A percentile compares a stretch with the other conserved stretches of the same genome.
Conservation (phyloP, 2,113 vertebrate genomes). For the Peromyscus leucopus region DNA sequence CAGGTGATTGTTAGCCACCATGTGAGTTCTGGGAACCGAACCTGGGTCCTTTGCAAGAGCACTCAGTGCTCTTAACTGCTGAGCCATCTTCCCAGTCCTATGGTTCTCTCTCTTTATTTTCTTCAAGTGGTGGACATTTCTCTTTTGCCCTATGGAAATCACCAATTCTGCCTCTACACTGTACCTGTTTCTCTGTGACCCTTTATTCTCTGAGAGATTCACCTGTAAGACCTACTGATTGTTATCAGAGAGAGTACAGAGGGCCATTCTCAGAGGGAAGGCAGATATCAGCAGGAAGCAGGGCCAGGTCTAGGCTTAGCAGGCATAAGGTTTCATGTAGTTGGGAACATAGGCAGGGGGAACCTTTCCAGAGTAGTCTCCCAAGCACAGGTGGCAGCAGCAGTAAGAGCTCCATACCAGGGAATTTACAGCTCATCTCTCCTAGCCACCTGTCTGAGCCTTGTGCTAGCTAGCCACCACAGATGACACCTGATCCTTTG, state of each 20-base stretch:
- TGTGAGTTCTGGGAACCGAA: not conserved
- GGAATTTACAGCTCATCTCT: not conserved
- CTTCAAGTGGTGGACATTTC: not conserved
- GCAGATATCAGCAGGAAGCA: constrained; percentile 17
- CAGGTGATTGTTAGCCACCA: not conserved
- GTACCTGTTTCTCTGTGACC: constrained; percentile 5
- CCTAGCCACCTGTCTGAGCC: not conserved
- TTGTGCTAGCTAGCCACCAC: not conserved
- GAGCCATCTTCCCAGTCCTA: not conserved
- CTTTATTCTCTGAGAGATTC: not conserved
- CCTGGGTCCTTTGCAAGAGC: not conserved
- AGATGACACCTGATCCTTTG: not conserved
- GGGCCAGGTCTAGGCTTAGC: not conserved
- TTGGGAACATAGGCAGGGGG: not conserved
- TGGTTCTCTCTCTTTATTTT: not conserved
- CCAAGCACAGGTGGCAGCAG: not conserved
- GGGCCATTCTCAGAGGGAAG: not conserved
- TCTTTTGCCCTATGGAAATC: constrained; percentile 23
- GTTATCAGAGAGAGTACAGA: not conserved
- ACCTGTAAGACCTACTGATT: not conserved
- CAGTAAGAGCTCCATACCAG: not conserved
- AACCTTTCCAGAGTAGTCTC: not conserved
- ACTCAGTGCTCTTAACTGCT: not conserved
- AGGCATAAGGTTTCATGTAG: not conserved
- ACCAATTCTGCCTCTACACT: constrained; percentile 17